These are phyloP conservation scores for Tympanoctomys barrerae DNA, from an alignment of 2,797 vertebrate genomes.

Conservation along the genomic window DNA sequence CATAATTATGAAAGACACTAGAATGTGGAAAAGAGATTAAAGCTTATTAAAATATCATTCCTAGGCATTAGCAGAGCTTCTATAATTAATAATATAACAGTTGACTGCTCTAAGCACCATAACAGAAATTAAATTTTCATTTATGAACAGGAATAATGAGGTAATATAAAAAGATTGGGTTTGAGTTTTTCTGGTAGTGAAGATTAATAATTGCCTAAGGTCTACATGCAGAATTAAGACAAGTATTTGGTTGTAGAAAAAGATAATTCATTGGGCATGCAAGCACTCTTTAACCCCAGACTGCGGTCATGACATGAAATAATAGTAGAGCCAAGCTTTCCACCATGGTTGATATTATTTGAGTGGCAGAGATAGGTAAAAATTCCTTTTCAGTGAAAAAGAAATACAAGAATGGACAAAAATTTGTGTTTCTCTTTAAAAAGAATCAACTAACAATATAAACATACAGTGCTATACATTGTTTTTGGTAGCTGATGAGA, in stretches of 20 bases:
- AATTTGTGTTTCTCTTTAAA: not conserved
- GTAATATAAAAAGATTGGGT: slow-evolving; percentile 75
- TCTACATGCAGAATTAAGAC: slow-evolving; percentile 77
- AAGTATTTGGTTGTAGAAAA: slow-evolving; percentile 47
- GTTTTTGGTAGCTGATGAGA: not conserved
- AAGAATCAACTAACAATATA: not conserved
- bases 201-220: slow-evolving; percentile 78
- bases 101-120: slow-evolving; percentile 80
- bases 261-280: slow-evolving; percentile 75
- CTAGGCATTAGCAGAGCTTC: slow-evolving; percentile 80
- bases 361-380: not conserved
- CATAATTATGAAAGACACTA: slow-evolving; percentile 78
- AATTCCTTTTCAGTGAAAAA: not conserved
- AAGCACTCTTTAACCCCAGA: slow-evolving; percentile 61
- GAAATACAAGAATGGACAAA: not conserved
- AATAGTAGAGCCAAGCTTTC: not conserved
- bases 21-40: slow-evolving; percentile 82
- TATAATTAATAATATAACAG: slow-evolving; percentile 86
- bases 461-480: not conserved
- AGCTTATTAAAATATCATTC: slow-evolving; percentile 85
- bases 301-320: slow-evolving; percentile 5
- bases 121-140: slow-evolving; percentile 85
- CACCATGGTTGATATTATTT: not conserved
- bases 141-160: slow-evolving; percentile 81
- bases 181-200: slow-evolving; percentile 68